Evolutionary conservation across 2,888 invertebrate genomes (phyloP), one percentile per base, ranked within the genome.

Genomic region (Zelleria hepariella): DNA sequence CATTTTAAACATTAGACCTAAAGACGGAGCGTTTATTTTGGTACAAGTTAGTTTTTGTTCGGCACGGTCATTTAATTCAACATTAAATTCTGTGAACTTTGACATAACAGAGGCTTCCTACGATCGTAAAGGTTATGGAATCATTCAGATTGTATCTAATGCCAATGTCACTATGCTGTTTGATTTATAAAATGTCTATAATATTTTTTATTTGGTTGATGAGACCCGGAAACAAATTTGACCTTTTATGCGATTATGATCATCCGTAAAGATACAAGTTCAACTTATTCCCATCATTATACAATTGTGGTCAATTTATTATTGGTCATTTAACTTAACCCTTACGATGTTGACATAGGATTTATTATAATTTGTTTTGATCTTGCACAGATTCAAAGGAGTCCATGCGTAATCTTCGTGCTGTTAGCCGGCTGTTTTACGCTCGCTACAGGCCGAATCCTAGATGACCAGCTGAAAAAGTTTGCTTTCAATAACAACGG

Each of bases 401-500:
- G 8, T 7, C 10, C 21, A 10, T 20, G 18, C 10, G 23, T 51
- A 20, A 7, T 55, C 26, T 55, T 20, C 55, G 55, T 55, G 55
- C 5, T 25, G 4, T 6, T 5, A 24, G n/a, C n/a, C 5, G 51
- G 23, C 10, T 2, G 18, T 10, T 25, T 24, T n/a, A 25, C 4
- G 8, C 15, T 24, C 7, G 25, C 10, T 25, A 24, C 53, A 24
- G 53, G 15, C 5, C 15, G 25, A 53, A 24, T 21, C 23, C n/a
- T n/a, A n/a, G n/a, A 25, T 24, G 24, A 49, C 25, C 32, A 42
- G 18, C 32, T n/a, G 26, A 55, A 52, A 15, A 85, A 78, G 65
- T 69, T 71, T 62, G 67, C 71, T 54, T 81, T 74, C 68, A 86
- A 85, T 70, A 83, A 77, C 67, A 85, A 86, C 72, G 87, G 83